Percentiles rank a stretch among this genome's conserved stretches.
Conservation (phyloP, 30 jellyfish, hydroid and myxozoan species). For the Rhopilema esculentum region DNA sequence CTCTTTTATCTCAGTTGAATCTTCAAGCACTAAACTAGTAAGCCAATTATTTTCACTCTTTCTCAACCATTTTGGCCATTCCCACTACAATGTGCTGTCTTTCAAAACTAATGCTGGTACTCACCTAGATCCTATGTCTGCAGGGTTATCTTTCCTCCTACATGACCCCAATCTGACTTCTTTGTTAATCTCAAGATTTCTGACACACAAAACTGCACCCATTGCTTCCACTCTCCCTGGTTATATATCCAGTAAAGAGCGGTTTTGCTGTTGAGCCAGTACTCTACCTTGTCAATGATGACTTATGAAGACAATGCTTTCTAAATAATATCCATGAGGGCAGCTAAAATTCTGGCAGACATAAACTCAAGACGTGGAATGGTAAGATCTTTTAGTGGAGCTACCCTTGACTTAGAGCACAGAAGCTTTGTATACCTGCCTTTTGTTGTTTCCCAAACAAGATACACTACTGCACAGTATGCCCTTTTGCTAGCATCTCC, state of each 20-base stretch:
- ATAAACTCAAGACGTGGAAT: not conserved
- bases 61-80: constrained; percentile 37
- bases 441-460: constrained; percentile 26
- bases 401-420: too few relatives aligned
- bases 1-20: constrained; percentile 20
- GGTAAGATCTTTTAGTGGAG: too few relatives aligned
- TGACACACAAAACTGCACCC: constrained; percentile 41
- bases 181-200: constrained; percentile 22
- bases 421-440: constrained; percentile 34
- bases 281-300: not conserved
- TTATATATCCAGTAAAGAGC: constrained; percentile 33
- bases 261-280: constrained; percentile 28
- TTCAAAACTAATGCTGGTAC: constrained; percentile 1
- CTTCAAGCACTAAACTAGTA: constrained; percentile 28
- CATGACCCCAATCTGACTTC: too few relatives aligned
- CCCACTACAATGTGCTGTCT: constrained; percentile 33
- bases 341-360: too few relatives aligned
- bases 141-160: too few relatives aligned
- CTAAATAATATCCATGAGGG: not conserved
- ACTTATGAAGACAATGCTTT: constrained; percentile 7
- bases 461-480: constrained; percentile 41
- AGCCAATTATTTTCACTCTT: constrained; percentile 28
- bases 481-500: constrained; percentile 52
- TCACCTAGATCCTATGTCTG: too few relatives aligned
- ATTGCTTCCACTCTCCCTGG: constrained; percentile 36